Conservation (phyloP, 23 tunicate genomes). For the Trididemnum miniatum region DNA sequence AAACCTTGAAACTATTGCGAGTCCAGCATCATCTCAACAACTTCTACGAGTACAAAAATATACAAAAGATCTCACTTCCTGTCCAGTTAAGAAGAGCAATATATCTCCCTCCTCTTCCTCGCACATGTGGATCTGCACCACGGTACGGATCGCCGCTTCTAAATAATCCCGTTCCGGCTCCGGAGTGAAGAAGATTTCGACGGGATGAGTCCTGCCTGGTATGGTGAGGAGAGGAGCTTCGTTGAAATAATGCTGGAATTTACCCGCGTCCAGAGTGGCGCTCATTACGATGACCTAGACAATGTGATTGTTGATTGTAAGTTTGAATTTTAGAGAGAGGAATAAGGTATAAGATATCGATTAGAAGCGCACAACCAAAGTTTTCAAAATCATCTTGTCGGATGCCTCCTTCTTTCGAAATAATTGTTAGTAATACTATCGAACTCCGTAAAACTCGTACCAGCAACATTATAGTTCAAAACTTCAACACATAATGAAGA, state of each 20-base stretch:
- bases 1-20: too few species aligned
- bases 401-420: too few species aligned
- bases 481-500: too few species aligned
- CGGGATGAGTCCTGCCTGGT: slow-evolving; percentile 96
- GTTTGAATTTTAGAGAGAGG: not conserved
- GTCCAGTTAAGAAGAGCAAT: slow-evolving; percentile 95
- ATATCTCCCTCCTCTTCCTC: slow-evolving; percentile 94
- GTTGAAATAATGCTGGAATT: slow-evolving; percentile 93
- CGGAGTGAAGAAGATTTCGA: slow-evolving; percentile 94
- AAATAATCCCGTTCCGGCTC: slow-evolving; percentile 97
- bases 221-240: slow-evolving; percentile 91
- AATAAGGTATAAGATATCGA: too few species aligned
- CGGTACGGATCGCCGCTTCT: slow-evolving; percentile 97
- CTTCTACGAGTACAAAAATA: too few species aligned
- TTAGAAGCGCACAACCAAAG: too few species aligned
- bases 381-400: too few species aligned
- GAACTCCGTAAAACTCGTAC: too few species aligned
- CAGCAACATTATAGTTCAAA: too few species aligned
- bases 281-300: slow-evolving; percentile 90
- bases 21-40: too few species aligned
- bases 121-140: slow-evolving; percentile 94
- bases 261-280: slow-evolving; percentile 99
- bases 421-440: too few species aligned
- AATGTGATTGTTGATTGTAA: not conserved
- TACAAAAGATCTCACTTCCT: slow-evolving; percentile 86